Base-by-base conservation (phyloP, 2,113 vertebrate species). In the Manacus vitellinus region DNA sequence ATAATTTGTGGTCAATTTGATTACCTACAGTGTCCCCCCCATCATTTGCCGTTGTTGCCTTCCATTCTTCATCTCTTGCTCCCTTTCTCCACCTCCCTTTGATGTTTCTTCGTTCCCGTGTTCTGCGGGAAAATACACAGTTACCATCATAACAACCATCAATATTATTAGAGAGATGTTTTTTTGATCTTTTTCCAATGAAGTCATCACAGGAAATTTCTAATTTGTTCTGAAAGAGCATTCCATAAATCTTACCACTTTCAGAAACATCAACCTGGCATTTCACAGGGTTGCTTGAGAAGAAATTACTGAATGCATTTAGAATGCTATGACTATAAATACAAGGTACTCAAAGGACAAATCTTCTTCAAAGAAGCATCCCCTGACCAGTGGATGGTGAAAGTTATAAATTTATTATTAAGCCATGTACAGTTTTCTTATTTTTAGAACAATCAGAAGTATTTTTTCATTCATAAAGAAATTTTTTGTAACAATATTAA, bases 141-240 rank as follows among this genome's bases (percentile, higher is more conserved):
- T 89, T 93, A 24, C 18, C 46, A 74, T 49, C 28, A 28, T 63
- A 94, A 70, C n/a, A 87, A 14, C 55, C 49, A 88, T 94, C 83
- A 71, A n/a, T 85, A 73, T 79, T 71, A 47, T 73, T 86, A 92
- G 41, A 78, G 49, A 81, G 62, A 78, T 91, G 8, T 72, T 65
- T 83, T 51, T 77, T 95, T 95, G 59, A 80, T 92, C 19, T 75
- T 74, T 95, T 94, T 88, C 81, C 80, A 68, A 47, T 92, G 33
- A 90, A 85, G 44, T 55, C 21, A 83, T 91, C 63, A 70, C 28
- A 83, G 52, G 39, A 96, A 92, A 75, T 81, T 84, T 95, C 52
- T 93, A 55, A 81, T 66, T 88, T 94, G 30, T 92, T 94, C 85
- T 86, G 86, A 81, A 88, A 89, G 52, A 81, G 10, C 1, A 2